These are phyloP conservation scores for Merodon equestris DNA, from an alignment of 2,888 invertebrate genomes.

Conservation along the genomic window DNA sequence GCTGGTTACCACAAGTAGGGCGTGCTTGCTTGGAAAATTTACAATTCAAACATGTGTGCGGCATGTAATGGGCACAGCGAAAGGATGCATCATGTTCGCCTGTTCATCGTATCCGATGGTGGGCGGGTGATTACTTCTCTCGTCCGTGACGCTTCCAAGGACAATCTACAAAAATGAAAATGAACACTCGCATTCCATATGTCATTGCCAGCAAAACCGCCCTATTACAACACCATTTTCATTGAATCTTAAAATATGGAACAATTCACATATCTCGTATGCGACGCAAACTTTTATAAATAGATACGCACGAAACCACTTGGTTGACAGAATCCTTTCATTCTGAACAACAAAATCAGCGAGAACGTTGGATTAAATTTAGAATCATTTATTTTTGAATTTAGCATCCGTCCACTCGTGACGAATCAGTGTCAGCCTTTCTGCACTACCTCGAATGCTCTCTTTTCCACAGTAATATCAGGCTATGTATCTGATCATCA, in stretches of 20 bases:
- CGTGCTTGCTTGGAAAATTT: conserved; percentile 9
- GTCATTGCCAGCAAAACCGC: conserved; percentile 30
- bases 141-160: too few species aligned
- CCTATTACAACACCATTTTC: conserved; percentile 11
- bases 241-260: too few species aligned
- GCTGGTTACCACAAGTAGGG: neutral
- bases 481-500: too few species aligned
- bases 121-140: neutral
- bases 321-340: conserved; percentile 40
- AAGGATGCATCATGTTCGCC: conserved; percentile 12
- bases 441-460: too few species aligned
- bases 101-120: neutral
- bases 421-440: conserved; percentile 48
- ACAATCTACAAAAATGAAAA: too few species aligned
- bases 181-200: conserved; percentile 6
- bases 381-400: conserved; percentile 52
- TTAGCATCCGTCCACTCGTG: conserved; percentile 51
- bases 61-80: conserved; percentile 17
- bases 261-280: conserved; percentile 1
- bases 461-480: too few species aligned
- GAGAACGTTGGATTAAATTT: conserved; percentile 13
- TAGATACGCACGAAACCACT: conserved; percentile 34
- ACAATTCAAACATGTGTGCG: conserved; percentile 1
- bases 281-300: conserved; percentile 29
- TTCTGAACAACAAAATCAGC: neutral